Evolutionary conservation across 2,113 vertebrate genomes (phyloP), one percentile per base, ranked within the genome.

Genomic region (Ivindomyrus marchei): DNA sequence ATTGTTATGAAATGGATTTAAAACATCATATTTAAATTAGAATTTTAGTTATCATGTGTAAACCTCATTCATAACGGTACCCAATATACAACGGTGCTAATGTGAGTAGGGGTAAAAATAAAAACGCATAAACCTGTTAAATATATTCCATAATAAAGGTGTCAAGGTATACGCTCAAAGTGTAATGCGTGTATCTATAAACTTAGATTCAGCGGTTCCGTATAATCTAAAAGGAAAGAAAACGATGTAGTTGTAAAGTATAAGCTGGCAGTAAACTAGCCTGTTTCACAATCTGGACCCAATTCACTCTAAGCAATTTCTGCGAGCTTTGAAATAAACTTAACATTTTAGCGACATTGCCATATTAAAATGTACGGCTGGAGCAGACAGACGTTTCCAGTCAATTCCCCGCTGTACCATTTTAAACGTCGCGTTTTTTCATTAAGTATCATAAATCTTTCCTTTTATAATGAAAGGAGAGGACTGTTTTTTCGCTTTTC

Each of bases 381-480:
- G 47, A 58, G 74, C 53, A 89, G 21, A 91, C 89, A 91, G 86
- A 91, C 88, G 47, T 87, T 92, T 93, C 86, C 27, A 58, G 70
- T 77, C 92, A 92, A 93, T 92, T 92, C 91, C 89, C 91, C 85
- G 46, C 91, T 92, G 92, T 92, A 87, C 89, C 92, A 94, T 93
- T 95, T 80, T 92, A 95, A 95, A 95, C 91, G 90, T 85, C 9
- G 89, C 58, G 52, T 93, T 93, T 92, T 90, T 90, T 90, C 62
- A 42, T 52, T 93, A 90, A 92, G 92, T 85, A 45, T 93, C 93
- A 89, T 96, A 95, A 96, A 96, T 95, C 93, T 90, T 88, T 83
- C 9, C 42, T 77, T 85, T 91, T 84, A 90, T 95, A 95, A 94
- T 93, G 94, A 95, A 93, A 93, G 91, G 89, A 93, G 91, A 92